A percentile compares a stretch with the other conserved stretches of the same genome.
Evolutionary conservation across 1,140 invertebrate species (phyloP).

Genomic region (Drosophila littoralis): DNA sequence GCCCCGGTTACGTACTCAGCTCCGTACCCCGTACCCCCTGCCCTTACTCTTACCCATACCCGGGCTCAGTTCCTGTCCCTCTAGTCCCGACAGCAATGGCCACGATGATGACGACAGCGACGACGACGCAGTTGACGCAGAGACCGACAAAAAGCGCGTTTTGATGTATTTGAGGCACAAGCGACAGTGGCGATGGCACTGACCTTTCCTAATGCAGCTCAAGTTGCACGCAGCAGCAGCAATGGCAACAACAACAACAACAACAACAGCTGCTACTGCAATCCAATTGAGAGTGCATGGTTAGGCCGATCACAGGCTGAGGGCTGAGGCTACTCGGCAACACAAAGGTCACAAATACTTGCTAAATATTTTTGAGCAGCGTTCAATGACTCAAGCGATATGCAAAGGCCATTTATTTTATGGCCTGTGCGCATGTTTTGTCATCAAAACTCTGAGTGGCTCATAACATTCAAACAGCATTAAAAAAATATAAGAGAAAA

Average conservation of each 20-base stretch:
- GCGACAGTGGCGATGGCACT: conserved; percentile 67
- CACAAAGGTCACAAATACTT: conserved; percentile 38
- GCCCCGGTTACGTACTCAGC: conserved; percentile 18
- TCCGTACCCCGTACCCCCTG: conserved; percentile 5
- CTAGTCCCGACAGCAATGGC: conserved; percentile 22
- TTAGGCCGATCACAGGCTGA: conserved; percentile 21
- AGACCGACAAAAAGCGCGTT: conserved; percentile 76
- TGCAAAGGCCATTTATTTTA: conserved; percentile 21
- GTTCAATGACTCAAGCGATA: conserved; percentile 15
- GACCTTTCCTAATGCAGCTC: conserved; percentile 80
- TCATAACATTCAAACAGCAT: conserved; percentile 7
- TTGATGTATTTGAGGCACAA: conserved; percentile 77
- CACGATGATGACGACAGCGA: conserved; percentile 17
- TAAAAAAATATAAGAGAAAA: not conserved
- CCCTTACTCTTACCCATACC: not conserved
- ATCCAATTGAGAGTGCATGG: conserved; percentile 33
- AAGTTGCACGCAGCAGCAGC: conserved; percentile 63
- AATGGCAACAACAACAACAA: conserved; percentile 15
- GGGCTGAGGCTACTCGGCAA: not conserved
- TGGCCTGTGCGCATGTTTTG: not conserved
- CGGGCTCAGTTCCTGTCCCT: conserved; percentile 18
- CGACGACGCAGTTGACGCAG: conserved; percentile 37
- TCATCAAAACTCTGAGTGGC: conserved; percentile 12
- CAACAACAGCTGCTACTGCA: conserved; percentile 9
- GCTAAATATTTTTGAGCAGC: conserved; percentile 21